Percentiles rank a stretch among this genome's conserved stretches.
phyloP scores from a whole-genome alignment of 2,888 invertebrate species.

The Fissipunctia ypsillon region DNA sequence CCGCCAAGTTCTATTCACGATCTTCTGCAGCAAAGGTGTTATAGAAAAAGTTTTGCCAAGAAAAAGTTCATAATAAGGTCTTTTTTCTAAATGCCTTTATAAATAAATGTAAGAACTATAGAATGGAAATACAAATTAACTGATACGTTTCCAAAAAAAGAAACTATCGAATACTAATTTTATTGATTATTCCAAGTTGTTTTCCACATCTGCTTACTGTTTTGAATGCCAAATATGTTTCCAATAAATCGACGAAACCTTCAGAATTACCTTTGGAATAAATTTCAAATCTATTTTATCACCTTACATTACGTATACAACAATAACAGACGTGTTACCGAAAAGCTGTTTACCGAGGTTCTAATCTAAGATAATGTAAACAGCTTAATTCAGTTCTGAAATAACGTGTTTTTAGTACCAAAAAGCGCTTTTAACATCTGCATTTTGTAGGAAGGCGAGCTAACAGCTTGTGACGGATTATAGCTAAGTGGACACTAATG shows the following conservation, averaged over 20 bases:
- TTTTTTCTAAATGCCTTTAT: not conserved
- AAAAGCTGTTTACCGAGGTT: constrained; percentile 30
- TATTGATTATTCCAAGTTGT: constrained; percentile 10
- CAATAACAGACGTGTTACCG: constrained; percentile 19
- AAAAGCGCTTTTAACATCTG: constrained; percentile 36
- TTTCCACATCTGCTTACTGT: constrained; percentile 25
- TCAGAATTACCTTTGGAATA: constrained; percentile 23
- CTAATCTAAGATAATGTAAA: constrained; percentile 12
- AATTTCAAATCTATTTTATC: constrained; percentile 32
- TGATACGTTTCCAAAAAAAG: not conserved
- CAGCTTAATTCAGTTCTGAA: constrained; percentile 32
- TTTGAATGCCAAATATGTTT: constrained; percentile 40
- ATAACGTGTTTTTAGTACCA: constrained; percentile 40
- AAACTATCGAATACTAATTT: not conserved
- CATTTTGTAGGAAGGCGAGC: constrained; percentile 45
- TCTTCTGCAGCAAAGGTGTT: not conserved
- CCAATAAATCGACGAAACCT: constrained; percentile 31
- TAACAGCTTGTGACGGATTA: constrained; percentile 72
- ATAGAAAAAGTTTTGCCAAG: not conserved
- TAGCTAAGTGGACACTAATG: constrained; percentile 68
- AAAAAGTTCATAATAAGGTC: not conserved
- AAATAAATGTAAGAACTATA: not conserved
- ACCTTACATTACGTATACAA: constrained; percentile 27
- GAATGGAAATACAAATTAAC: not conserved
- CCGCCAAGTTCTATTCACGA: not conserved